Evolutionary conservation across 2,113 vertebrate genomes (phyloP), one percentile per base, ranked within the genome.

Genomic region (Lichenostomus cassidix): DNA sequence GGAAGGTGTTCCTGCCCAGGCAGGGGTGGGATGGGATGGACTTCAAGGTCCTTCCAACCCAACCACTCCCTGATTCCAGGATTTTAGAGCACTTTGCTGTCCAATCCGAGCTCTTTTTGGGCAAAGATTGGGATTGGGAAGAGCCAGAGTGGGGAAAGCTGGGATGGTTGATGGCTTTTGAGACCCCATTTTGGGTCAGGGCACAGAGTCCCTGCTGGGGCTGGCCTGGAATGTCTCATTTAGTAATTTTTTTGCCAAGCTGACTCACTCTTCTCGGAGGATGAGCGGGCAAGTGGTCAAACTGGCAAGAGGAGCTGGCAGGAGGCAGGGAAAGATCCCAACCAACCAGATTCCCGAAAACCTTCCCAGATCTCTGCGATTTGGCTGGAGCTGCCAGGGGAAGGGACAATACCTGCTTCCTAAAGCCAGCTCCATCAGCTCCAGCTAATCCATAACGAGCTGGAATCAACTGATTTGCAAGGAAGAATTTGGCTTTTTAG

Each of bases 401-500:
- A 58, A 80, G 16, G 80, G 80, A 42, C 29, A 68, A 71, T 21
- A 84, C 68, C 83, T 9, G 60, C 13, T 33, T 17, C 15, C 11
- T 58, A 24, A 77, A 41, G 85, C 88, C 94, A 90, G 60, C 22
- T 67, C 82, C 33, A 95, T 75, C 69, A 71, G 85, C 71, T 71
- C 89, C 23, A 8, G 67, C 63, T 94, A 18, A 92, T 90, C 91
- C 46, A 27, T 60, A 47, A 90, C 89, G 39, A 75, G 60, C 59
- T 77, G 92, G 60, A 96, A 87, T 80, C 41, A 83, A 64, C 28
- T 39, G 87, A 68, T 95, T 62, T 71, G 46, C 62, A 83, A 65
- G 71, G 82, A 91, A 92, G 47, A 60, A 24, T 4, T 23, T 75
- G 92, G 85, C 94, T 96, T 96, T 96, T 93, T 53, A 95, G 90